Conservation (phyloP, 2,888 invertebrate genomes). For the Eudasyphora cyanicolor region DNA sequence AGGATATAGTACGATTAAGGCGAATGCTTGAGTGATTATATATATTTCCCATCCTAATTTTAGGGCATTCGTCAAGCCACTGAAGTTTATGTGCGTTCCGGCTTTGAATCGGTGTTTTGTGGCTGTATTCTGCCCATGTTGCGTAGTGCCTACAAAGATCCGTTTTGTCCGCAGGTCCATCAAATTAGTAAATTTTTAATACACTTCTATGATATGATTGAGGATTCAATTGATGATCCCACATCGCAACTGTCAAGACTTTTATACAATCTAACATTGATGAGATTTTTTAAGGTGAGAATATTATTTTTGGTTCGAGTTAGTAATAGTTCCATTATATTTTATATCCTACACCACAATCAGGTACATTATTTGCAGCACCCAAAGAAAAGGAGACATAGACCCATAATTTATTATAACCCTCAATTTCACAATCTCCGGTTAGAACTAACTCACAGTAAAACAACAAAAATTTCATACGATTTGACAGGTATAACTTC, state of each 20-base stretch:
- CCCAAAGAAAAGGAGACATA: too few relatives aligned
- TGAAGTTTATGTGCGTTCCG: slow-evolving; percentile 70
- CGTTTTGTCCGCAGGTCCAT: slow-evolving; percentile 63
- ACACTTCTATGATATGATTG: slow-evolving; percentile 71
- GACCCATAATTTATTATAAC: too few relatives aligned
- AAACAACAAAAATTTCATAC: too few relatives aligned
- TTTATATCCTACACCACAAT: too few relatives aligned
- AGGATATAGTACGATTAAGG: not conserved
- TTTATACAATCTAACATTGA: slow-evolving; percentile 71
- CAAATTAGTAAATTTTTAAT: slow-evolving; percentile 70
- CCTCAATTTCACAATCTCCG: too few relatives aligned
- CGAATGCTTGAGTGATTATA: too few relatives aligned
- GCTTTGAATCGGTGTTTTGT: slow-evolving; percentile 71
- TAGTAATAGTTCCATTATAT: too few relatives aligned
- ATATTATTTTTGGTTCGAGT: too few relatives aligned
- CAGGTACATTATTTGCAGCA: too few relatives aligned
- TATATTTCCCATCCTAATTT: not conserved
- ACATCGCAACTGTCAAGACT: slow-evolving; percentile 68
- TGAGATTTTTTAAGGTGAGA: slow-evolving; percentile 72
- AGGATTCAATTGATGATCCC: slow-evolving; percentile 64
- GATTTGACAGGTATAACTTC: too few relatives aligned
- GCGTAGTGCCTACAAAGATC: slow-evolving; percentile 66
- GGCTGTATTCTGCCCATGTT: slow-evolving; percentile 70
- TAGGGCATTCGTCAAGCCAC: slow-evolving; percentile 70
- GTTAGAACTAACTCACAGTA: too few relatives aligned